phyloP scores from a whole-genome alignment of 2,888 invertebrate genomes.

The Cetonia aurata region DNA sequence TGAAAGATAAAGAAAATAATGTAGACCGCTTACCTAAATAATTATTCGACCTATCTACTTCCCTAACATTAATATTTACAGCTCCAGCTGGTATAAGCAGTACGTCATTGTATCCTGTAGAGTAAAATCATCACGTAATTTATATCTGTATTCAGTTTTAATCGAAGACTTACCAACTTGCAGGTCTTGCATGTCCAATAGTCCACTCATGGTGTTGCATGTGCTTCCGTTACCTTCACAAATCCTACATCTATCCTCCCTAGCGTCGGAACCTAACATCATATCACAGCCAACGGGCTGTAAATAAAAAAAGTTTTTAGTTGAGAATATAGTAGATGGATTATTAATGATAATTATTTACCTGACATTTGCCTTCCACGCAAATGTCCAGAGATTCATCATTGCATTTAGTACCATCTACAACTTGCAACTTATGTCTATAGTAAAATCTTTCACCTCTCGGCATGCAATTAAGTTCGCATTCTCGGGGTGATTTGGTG shows the following conservation, averaged over 20 bases:
- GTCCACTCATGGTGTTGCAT: slow-evolving; percentile 83
- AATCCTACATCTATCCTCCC: slow-evolving; percentile 90
- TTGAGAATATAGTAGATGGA: neutral
- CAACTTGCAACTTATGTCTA: slow-evolving; percentile 83
- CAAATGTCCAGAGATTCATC: slow-evolving; percentile 91
- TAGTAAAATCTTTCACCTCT: slow-evolving; percentile 92
- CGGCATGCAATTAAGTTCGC: slow-evolving; percentile 97
- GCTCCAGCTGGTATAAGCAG: slow-evolving; percentile 92
- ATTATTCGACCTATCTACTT: slow-evolving; percentile 86
- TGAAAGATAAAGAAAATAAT: too few species aligned
- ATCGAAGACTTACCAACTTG: slow-evolving; percentile 73
- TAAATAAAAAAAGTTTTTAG: slow-evolving; percentile 50
- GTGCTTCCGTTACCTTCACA: slow-evolving; percentile 93
- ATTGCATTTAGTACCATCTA: slow-evolving; percentile 87
- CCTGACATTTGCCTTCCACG: slow-evolving; percentile 93
- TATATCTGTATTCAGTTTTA: slow-evolving; percentile 20
- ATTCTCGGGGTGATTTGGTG: slow-evolving; percentile 88
- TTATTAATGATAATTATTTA: slow-evolving; percentile 63
- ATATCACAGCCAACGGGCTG: slow-evolving; percentile 95
- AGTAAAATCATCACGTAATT: slow-evolving; percentile 9
- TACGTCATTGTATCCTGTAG: slow-evolving; percentile 90
- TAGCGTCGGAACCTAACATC: slow-evolving; percentile 88
- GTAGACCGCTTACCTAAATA: slow-evolving; percentile 79
- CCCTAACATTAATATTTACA: slow-evolving; percentile 87
- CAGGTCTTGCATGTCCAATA: slow-evolving; percentile 79